A percentile compares a stretch with the other conserved stretches of the same genome.
These are phyloP conservation scores for Macrotis lagotis DNA, from an alignment of 2,113 vertebrate species.

Conservation along the genomic window DNA sequence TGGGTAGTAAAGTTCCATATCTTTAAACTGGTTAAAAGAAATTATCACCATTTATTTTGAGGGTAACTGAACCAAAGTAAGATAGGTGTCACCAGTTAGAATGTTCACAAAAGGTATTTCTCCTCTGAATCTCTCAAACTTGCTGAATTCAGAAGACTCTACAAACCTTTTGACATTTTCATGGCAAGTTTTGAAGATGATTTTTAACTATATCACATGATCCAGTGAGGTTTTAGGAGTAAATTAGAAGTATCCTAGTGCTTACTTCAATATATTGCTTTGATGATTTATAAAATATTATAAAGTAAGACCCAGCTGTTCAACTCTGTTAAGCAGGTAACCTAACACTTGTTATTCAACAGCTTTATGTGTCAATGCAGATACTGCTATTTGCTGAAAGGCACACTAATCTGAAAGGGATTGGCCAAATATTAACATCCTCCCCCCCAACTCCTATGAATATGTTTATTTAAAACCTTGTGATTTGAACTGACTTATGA, in stretches of 20 bases:
- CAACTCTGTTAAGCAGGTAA: constrained; percentile 45
- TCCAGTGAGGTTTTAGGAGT: not conserved
- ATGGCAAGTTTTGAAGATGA: not conserved
- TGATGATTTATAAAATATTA: constrained; percentile 12
- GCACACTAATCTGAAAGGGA: not conserved
- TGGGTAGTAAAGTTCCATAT: not conserved
- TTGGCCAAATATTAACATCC: not conserved
- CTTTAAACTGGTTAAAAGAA: not conserved
- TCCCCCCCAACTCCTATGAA: not conserved
- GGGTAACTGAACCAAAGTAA: not conserved
- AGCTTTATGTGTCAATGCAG: not conserved
- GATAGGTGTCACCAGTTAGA: not conserved
- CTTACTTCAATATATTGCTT: not conserved
- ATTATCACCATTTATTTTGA: not conserved
- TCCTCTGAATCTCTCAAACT: not conserved
- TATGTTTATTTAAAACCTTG: constrained; percentile 32
- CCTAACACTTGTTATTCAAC: not conserved
- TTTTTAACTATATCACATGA: not conserved
- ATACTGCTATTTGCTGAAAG: not conserved
- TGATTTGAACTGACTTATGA: constrained; percentile 43
- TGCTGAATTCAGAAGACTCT: not conserved
- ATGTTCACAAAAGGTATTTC: not conserved
- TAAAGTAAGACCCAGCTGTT: constrained; percentile 31
- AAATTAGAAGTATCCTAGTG: not conserved
- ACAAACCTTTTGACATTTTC: not conserved